phyloP scores from a whole-genome alignment of 2,797 vertebrate species.

The Clarias pachynema region DNA sequence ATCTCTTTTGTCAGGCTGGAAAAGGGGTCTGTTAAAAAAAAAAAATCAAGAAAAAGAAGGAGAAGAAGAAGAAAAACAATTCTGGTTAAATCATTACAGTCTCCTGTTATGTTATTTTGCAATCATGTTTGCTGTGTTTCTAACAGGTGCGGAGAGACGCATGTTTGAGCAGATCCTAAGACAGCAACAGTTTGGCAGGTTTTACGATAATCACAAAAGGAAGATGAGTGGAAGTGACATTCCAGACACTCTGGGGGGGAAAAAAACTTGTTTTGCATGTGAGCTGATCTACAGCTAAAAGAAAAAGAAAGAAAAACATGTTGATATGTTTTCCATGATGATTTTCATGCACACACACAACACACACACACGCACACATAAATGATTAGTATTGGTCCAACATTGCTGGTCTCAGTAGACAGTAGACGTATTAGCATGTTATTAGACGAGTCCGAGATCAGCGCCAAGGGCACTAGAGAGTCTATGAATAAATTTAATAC shows the following conservation, averaged over 20 bases:
- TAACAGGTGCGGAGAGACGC: too few relatives aligned
- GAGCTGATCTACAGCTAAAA: not conserved
- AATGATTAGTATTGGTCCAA: constrained; percentile 57
- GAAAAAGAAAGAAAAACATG: not conserved
- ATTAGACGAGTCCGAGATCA: constrained; percentile 67
- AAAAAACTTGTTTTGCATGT: not conserved
- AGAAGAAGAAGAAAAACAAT: not conserved
- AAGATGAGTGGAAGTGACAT: not conserved
- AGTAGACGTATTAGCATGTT: constrained; percentile 66
- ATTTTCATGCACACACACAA: not conserved
- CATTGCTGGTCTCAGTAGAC: constrained; percentile 65
- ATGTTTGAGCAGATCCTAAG: constrained; percentile 2
- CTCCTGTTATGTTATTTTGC: not conserved
- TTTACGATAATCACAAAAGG: not conserved
- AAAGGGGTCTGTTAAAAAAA: not conserved
- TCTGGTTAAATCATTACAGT: not conserved
- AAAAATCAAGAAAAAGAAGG: too few relatives aligned
- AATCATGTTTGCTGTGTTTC: not conserved
- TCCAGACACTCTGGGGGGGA: not conserved
- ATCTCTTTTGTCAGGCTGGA: not conserved
- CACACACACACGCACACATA: not conserved
- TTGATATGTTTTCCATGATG: constrained; percentile 22
- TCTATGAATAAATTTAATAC: constrained; percentile 76
- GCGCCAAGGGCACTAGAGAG: constrained; percentile 53
- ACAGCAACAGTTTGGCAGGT: not conserved